Base-by-base conservation (phyloP, 2,797 vertebrate species). In the Sebastolobus altivelis region DNA sequence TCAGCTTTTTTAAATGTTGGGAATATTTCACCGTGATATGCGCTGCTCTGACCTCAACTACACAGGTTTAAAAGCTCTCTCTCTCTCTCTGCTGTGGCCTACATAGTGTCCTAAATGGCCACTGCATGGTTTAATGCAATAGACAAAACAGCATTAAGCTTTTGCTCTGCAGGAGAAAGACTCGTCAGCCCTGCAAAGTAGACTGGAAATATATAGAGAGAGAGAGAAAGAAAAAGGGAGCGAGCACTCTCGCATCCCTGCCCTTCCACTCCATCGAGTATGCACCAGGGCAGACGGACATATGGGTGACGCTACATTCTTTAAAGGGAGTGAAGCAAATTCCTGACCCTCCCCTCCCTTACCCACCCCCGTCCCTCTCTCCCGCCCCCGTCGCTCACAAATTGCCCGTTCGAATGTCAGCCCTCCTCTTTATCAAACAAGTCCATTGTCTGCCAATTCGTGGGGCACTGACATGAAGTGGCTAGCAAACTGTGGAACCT, bases 251-350 rank as follows among this genome's bases (percentile, higher is more conserved):
- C 81, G 74, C 85, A 84, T 93, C 91, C 87, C 87, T 85, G 84
- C 87, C 84, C 89, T 96, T 95, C 94, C 93, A 93, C 90, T 92
- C 93, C 90, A 90, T 54, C 86, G 86, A 88, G 84, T 94, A 91
- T 88, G 87, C 89, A 92, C 89, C 87, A 89, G 90, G 88, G 91
- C 93, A 93, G 92, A 93, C 78, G 78, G 90, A 93, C 94, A 95
- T 94, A 94, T 95, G 95, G 94, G 91, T 92, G 91, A 95, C 80
- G 89, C 91, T 94, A 92, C 92, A 92, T 93, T 95, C 94, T 95
- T 93, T 94, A 92, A 94, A 94, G 87, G 82, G 89, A 93, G 83
- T 87, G 90, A 91, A 89, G 89, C 87, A 80, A 94, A 95, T 93
- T 95, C 90, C 91, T 91, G 84, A 93, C 87, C 86, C 87, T 79